Conservation (phyloP, 64 coral and sea anemone genomes). For the Actinia tenebrosa region DNA sequence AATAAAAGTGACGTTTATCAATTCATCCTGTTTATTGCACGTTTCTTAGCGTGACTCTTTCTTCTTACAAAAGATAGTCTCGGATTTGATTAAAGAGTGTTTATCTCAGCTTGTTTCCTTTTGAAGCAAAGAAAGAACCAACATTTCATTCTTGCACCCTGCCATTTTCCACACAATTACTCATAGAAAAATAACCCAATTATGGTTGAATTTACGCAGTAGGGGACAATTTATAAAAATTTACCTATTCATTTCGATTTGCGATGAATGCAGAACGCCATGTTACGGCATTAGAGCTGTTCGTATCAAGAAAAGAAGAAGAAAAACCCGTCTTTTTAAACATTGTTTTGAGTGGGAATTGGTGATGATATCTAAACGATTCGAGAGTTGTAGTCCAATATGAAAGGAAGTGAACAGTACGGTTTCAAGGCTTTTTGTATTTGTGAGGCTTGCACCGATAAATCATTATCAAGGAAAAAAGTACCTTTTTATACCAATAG, state of each 20-base stretch:
- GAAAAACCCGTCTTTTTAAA: background rate
- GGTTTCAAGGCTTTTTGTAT: background rate
- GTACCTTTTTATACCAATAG: slow-evolving; percentile 17
- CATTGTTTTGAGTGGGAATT: background rate
- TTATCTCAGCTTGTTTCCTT: background rate
- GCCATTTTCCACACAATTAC: background rate
- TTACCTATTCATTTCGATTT: background rate
- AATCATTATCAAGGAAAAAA: background rate
- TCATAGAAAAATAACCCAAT: background rate
- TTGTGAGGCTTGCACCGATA: background rate
- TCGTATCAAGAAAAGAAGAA: background rate
- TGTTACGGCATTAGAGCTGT: background rate
- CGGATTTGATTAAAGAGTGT: background rate
- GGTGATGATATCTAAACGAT: background rate
- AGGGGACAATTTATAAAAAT: background rate
- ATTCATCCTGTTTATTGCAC: background rate
- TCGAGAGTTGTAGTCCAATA: background rate
- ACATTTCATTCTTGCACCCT: background rate
- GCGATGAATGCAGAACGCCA: background rate
- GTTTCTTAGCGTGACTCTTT: background rate
- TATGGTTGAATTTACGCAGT: background rate
- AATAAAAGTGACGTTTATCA: background rate
- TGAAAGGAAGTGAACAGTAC: background rate
- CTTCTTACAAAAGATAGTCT: background rate
- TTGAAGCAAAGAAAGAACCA: background rate